phyloP scores from a whole-genome alignment of 2,888 invertebrate genomes.

The Trachelus tabidus region DNA sequence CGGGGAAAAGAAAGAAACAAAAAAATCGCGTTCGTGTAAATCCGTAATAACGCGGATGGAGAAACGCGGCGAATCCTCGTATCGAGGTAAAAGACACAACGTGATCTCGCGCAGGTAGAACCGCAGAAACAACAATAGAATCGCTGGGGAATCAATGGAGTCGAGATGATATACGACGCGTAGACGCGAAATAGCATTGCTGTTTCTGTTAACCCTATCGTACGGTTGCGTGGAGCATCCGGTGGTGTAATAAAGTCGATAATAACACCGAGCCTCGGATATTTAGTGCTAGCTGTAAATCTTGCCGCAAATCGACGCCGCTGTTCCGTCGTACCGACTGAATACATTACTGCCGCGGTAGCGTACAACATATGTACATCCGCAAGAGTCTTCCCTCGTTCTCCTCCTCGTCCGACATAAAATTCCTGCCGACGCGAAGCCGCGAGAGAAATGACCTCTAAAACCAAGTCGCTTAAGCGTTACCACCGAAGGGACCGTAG shows the following conservation, averaged over 20 bases:
- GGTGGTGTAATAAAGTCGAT: constrained; percentile 57
- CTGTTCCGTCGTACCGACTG: constrained; percentile 47
- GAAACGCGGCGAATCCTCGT: background rate
- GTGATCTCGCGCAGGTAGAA: background rate
- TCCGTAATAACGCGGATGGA: background rate
- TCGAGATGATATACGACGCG: constrained; percentile 55
- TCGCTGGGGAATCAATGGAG: constrained; percentile 52
- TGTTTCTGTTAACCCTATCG: constrained; percentile 58
- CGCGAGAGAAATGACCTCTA: constrained; percentile 34
- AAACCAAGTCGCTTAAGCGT: constrained; percentile 35
- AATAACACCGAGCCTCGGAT: constrained; percentile 58
- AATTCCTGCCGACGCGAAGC: constrained; percentile 35
- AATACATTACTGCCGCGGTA: constrained; percentile 53
- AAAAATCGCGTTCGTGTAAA: background rate
- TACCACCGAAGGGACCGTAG: constrained; percentile 1
- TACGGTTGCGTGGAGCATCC: constrained; percentile 43
- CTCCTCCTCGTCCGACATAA: constrained; percentile 29
- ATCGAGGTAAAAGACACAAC: background rate
- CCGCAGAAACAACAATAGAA: background rate
- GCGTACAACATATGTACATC: constrained; percentile 25
- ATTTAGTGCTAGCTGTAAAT: constrained; percentile 62
- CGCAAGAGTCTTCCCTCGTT: background rate
- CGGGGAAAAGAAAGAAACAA: background rate
- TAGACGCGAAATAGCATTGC: constrained; percentile 54
- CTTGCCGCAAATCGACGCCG: constrained; percentile 57